Evolutionary conservation across 1,140 invertebrate species (phyloP), one percentile per base, ranked within the genome.

Genomic region (Pseudachorutes palmiensis): DNA sequence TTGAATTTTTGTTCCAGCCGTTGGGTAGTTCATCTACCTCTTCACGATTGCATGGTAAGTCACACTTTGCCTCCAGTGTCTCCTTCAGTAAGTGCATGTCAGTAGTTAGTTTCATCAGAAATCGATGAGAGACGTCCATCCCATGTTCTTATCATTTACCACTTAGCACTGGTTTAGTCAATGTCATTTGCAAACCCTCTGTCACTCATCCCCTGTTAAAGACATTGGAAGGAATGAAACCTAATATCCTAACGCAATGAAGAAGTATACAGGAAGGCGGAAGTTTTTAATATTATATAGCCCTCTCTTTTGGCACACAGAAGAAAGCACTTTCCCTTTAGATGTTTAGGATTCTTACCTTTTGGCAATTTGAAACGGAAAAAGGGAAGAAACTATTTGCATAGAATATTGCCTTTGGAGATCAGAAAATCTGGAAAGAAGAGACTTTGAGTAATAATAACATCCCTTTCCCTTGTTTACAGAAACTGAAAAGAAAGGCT

Each of bases 341-440:
- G 36, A 19, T 45, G 9, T 9, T 12, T 19, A 45, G 36, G 19
- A 19, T 45, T 19, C 36, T 19, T 45, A 12, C 9, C 36, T 19
- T 45, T 45, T 45, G 36, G 36, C 36, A 9, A 45, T 45, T 45
- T 9, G 36, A 45, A 45, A 12, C 9, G 19, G 9, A 45, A 45
- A n/a, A n/a, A n/a, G n/a, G 19, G 36, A 19, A 45, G 36, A 45
- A 45, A 45, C 9, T 45, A 45, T 45, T 45, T 45, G 36, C 36
- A 45, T 45, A 45, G 36, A 45, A 45, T 45, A 45, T 45, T 45
- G 36, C 36, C 36, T 45, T 45, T 45, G 36, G 36, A 45, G 36
- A 45, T 45, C 36, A 9, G 19, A 45, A 19, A 19, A 19, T n/a
- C n/a, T n/a, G 19, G 36, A 45, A 9, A 12, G 19, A 45, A 19